Percentiles rank a stretch among this genome's conserved stretches.
phyloP scores from a whole-genome alignment of 2,113 vertebrate species.

The Acinonyx jubatus region DNA sequence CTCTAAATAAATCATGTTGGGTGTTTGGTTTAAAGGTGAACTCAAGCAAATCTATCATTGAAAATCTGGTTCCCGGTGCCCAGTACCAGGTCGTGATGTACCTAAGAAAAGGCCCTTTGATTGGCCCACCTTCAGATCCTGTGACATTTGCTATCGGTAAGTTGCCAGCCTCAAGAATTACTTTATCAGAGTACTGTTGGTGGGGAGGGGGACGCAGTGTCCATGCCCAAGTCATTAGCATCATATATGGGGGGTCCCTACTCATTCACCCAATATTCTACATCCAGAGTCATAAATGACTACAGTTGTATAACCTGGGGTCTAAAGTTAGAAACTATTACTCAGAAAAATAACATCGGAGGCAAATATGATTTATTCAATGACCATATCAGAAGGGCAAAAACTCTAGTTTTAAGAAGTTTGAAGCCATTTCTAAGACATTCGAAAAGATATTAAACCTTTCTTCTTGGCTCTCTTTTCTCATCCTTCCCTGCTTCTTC shows the following conservation, averaged over 20 bases:
- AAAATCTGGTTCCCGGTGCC: slow-evolving; percentile 93
- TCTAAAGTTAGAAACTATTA: neutral
- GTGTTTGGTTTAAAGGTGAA: slow-evolving; percentile 89
- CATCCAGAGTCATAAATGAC: neutral
- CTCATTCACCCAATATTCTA: neutral
- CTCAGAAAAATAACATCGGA: neutral
- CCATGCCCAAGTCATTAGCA: neutral
- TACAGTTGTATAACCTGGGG: neutral
- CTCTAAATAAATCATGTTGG: slow-evolving; percentile 20
- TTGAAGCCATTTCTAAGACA: neutral
- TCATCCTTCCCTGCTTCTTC: neutral
- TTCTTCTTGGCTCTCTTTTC: neutral
- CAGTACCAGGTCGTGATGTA: slow-evolving; percentile 95
- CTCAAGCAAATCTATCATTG: slow-evolving; percentile 92
- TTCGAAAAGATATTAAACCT: neutral
- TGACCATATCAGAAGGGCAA: neutral
- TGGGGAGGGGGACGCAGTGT: neutral
- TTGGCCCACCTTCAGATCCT: slow-evolving; percentile 95
- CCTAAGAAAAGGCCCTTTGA: slow-evolving; percentile 91
- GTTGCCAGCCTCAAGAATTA: neutral
- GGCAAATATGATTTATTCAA: neutral
- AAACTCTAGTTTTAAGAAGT: neutral
- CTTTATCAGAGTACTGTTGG: neutral
- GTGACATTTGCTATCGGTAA: slow-evolving; percentile 97
- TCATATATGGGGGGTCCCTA: neutral